phyloP scores from a whole-genome alignment of 2,888 invertebrate genomes.

The Conchocele bisecta region DNA sequence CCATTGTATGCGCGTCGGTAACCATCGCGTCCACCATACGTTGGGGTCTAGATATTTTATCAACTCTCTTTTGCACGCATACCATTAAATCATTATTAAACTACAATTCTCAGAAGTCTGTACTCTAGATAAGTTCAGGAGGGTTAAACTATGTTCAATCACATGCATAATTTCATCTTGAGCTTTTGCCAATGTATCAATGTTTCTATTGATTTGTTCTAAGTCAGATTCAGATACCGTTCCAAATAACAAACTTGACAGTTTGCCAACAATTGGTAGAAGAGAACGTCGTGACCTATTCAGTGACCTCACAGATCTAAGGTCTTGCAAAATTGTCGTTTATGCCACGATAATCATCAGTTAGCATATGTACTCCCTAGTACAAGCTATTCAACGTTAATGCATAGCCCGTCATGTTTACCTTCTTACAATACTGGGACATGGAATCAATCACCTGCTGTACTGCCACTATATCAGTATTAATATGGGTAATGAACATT shows the following conservation, averaged over 20 bases:
- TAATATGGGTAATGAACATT: slow-evolving; percentile 9
- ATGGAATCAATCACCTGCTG: neutral
- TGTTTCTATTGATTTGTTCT: neutral
- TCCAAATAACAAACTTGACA: neutral
- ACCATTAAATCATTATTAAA: no score
- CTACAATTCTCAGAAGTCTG: slow-evolving; percentile 7
- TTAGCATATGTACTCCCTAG: slow-evolving; percentile 6
- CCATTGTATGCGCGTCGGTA: no score
- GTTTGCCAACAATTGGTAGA: slow-evolving; percentile 16
- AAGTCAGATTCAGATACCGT: slow-evolving; percentile 1
- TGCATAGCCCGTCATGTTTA: neutral
- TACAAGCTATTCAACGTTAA: slow-evolving; percentile 15
- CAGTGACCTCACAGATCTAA: neutral
- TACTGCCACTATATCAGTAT: neutral
- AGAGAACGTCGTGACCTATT: slow-evolving; percentile 18
- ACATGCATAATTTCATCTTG: slow-evolving; percentile 1
- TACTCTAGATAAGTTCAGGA: neutral
- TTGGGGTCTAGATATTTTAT: no score
- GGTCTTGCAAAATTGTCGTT: slow-evolving; percentile 18
- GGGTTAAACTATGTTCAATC: neutral
- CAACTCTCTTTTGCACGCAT: no score
- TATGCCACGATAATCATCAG: neutral
- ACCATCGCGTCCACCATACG: no score
- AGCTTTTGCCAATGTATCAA: neutral
- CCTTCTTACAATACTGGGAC: neutral